These are phyloP conservation scores for Spisula solida DNA, from an alignment of 2,888 invertebrate genomes.

Conservation along the genomic window DNA sequence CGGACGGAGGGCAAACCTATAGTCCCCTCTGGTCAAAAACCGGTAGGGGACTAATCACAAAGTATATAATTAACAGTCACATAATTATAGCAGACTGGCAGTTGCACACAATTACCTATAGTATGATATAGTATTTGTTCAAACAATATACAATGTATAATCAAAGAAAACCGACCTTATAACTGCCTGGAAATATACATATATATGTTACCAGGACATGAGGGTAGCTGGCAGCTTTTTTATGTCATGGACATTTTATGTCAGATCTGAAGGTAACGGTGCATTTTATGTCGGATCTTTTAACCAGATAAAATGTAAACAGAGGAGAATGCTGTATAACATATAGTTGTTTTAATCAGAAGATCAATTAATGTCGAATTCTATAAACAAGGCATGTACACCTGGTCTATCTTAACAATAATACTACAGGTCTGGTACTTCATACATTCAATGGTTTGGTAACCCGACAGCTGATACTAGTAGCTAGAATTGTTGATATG, in stretches of 20 bases:
- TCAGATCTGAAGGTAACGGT: no score
- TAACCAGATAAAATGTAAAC: neutral
- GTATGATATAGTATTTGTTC: no score
- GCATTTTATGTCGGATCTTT: constrained; percentile 1
- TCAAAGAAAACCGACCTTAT: no score
- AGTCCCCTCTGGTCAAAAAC: no score
- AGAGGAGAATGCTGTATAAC: neutral
- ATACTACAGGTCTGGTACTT: constrained; percentile 5
- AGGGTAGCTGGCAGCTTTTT: neutral
- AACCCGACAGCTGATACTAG: neutral
- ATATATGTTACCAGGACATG: neutral
- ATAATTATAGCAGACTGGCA: no score
- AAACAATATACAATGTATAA: no score
- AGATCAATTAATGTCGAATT: neutral
- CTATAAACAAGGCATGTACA: neutral
- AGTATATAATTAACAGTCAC: no score
- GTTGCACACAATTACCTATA: no score
- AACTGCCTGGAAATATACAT: no score
- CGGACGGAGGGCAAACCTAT: no score
- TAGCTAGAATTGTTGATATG: neutral
- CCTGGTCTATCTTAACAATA: neutral
- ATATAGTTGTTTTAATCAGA: constrained; percentile 9
- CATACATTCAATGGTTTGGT: neutral
- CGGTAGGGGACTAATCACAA: no score
- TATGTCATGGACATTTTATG: no score